Base-by-base conservation (phyloP, 2,113 vertebrate genomes). In the Tragelaphus imberbis region DNA sequence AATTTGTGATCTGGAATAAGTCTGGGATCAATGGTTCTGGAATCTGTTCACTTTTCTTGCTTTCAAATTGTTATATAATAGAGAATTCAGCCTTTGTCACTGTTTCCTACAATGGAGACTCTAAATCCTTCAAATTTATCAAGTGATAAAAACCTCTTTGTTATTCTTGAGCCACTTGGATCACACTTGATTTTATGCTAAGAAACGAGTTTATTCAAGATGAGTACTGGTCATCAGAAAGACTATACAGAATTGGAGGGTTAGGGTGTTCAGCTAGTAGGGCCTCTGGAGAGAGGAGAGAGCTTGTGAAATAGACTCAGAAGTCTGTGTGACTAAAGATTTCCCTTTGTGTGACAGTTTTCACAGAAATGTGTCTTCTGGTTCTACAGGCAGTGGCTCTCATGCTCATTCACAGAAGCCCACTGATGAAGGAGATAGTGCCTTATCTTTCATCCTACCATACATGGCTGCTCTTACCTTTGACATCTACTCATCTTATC, bases 341-440 rank as follows among this genome's bases (percentile, higher is more conserved):
- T 23, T 49, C 15, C 5, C 2, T 51, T 71, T 80, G 14, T 88
- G 23, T 17, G 58, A 11, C 0, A n/a, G 59, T 17, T 80, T 14
- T 10, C 23, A 88, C 16, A 49, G 25, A 84, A 61, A 84, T 2
- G 2, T 77, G 13, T 28, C 27, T 91, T 13, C 33, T 7, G 4
- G 7, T 36, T 44, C 30, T 25, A 21, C 7, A 47, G 0, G 0
- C 1, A 19, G 36, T 56, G 23, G 8, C 9, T 51, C 11, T n/a
- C 47, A 49, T 55, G 15, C 7, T 2, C 33, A 40, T 15, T 5
- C 5, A 27, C 25, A 75, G 12, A 86, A 95, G 68, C 3, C 33
- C 12, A 84, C 1, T 90, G 2, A 7, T 11, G 28, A 10, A 68
- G 13, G 17, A 80, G 25, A 49, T 7, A 15, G 16, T 36, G n/a